phyloP scores from a whole-genome alignment of 2,888 invertebrate species.

The Acholoe squamosa region DNA sequence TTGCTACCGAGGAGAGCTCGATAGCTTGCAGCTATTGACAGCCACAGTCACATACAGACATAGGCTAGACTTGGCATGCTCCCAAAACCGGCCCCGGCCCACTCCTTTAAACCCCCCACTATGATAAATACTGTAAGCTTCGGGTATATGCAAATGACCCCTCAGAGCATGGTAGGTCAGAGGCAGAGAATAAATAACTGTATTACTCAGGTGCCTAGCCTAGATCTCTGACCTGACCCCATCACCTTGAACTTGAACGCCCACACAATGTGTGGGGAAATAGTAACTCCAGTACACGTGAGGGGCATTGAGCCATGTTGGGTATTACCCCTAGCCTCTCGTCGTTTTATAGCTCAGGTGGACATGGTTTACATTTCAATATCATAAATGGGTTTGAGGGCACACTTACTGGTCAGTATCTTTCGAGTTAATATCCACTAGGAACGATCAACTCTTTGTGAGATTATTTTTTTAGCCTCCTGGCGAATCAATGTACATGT shows the following conservation, averaged over 20 bases:
- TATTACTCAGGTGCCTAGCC: conserved; percentile 6
- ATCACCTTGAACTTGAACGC: not conserved
- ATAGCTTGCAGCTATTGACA: not conserved
- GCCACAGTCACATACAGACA: conserved; percentile 1
- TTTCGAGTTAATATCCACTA: too few relatives aligned
- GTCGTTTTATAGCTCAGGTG: not conserved
- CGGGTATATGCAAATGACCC: too few relatives aligned
- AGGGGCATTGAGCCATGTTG: not conserved
- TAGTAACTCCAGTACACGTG: not conserved
- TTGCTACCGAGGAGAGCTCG: not conserved
- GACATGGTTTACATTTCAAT: too few relatives aligned
- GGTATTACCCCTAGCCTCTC: not conserved
- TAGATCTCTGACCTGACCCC: conserved; percentile 13
- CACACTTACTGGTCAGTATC: too few relatives aligned
- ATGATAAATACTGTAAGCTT: too few relatives aligned
- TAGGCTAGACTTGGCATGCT: not conserved
- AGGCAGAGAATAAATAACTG: too few relatives aligned
- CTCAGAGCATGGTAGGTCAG: too few relatives aligned
- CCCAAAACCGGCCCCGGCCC: not conserved
- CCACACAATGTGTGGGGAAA: conserved; percentile 9
- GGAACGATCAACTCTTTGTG: too few relatives aligned
- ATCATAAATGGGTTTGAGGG: too few relatives aligned
- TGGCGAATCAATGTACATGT: too few relatives aligned
- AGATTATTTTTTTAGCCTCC: too few relatives aligned
- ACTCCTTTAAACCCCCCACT: not conserved